A percentile compares a stretch with the other conserved stretches of the same genome.
These are phyloP conservation scores for Neoscelio sp. DNA, from an alignment of 2,888 invertebrate species.

Conservation along the genomic window DNA sequence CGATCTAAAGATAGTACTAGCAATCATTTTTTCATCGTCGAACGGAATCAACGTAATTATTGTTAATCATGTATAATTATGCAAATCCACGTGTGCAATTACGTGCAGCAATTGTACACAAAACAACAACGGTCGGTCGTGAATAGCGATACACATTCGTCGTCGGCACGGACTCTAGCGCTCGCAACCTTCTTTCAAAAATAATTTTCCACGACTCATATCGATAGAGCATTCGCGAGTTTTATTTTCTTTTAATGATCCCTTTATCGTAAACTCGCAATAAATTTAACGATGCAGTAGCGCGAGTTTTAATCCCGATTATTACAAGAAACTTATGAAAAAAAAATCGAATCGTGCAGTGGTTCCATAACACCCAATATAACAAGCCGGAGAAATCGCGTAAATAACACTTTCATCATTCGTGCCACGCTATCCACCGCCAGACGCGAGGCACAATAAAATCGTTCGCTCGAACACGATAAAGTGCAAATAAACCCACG, in stretches of 20 bases:
- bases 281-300: conserved; percentile 12
- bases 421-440: conserved; percentile 27
- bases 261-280: background rate
- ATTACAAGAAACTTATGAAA: conserved; percentile 19
- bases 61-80: conserved; percentile 47
- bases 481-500: conserved; percentile 48
- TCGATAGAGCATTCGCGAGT: background rate
- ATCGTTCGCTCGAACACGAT: conserved; percentile 54
- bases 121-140: background rate
- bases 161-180: background rate
- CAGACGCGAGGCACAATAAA: conserved; percentile 42
- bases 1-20: conserved; percentile 39
- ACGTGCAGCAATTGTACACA: background rate
- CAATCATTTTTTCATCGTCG: conserved; percentile 41
- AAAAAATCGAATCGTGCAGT: conserved; percentile 37
- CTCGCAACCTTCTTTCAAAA: too few relatives aligned
- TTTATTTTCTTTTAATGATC: conserved; percentile 10
- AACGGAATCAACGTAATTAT: conserved; percentile 52
- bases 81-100: conserved; percentile 37
- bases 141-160: conserved; percentile 16
- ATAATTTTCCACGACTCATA: too few relatives aligned
- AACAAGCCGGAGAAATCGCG: conserved; percentile 60
- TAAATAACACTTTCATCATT: conserved; percentile 61
- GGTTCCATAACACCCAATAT: conserved; percentile 38
- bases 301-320: conserved; percentile 34